phyloP scores from a whole-genome alignment of 2,113 vertebrate genomes.

The Callipepla californica region DNA sequence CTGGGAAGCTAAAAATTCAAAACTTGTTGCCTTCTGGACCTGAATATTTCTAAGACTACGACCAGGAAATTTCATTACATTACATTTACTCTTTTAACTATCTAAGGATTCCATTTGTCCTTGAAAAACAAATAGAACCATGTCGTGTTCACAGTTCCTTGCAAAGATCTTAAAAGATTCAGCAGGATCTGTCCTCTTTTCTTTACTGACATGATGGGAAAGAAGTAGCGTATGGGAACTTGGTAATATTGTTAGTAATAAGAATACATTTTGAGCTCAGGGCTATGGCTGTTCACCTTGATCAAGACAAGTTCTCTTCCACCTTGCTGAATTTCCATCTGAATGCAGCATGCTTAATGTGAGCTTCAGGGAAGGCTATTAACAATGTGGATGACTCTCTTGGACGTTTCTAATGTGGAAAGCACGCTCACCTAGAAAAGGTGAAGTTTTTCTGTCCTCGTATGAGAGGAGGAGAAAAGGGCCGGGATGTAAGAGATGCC shows the following conservation, averaged over 20 bases:
- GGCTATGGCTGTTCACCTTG: constrained; percentile 62
- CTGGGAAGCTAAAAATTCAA: background rate
- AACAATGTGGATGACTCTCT: constrained; percentile 8
- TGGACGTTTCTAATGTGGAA: background rate
- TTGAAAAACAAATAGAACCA: background rate
- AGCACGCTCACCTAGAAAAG: background rate
- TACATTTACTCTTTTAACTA: background rate
- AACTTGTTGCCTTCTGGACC: background rate
- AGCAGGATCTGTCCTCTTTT: background rate
- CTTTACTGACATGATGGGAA: background rate
- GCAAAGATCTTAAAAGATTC: background rate
- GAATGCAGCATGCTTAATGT: constrained; percentile 33
- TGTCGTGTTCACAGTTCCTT: background rate
- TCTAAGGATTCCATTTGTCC: background rate
- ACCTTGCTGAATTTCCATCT: constrained; percentile 59
- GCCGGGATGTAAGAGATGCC: background rate
- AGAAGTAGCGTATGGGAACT: background rate
- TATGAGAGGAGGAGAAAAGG: background rate
- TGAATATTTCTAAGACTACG: background rate
- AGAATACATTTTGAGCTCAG: constrained; percentile 48
- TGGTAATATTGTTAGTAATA: background rate
- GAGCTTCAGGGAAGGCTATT: constrained; percentile 29
- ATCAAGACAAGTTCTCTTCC: constrained; percentile 48
- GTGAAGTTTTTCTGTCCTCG: background rate
- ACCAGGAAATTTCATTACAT: background rate